phyloP scores from a whole-genome alignment of 2,113 vertebrate species.

The Embiotoca jacksoni region DNA sequence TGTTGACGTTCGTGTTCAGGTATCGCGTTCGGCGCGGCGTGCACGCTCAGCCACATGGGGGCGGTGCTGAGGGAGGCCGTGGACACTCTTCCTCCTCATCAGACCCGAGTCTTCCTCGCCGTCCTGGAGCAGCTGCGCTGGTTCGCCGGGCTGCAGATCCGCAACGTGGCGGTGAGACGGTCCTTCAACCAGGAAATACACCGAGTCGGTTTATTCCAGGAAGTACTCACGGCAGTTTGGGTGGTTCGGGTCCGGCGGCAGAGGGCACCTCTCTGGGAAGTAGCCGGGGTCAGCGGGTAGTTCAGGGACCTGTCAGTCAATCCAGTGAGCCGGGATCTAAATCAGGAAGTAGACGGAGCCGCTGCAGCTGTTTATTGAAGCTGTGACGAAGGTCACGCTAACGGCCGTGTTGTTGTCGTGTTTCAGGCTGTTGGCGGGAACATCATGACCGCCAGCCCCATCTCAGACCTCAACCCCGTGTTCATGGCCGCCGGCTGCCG shows the following conservation, averaged over 20 bases:
- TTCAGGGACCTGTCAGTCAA: too few species aligned
- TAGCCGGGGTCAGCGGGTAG: too few species aligned
- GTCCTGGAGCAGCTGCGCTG: constrained; percentile 93
- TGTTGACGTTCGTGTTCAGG: constrained; percentile 77
- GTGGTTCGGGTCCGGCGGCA: too few species aligned
- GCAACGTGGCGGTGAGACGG: constrained; percentile 93
- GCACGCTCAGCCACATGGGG: constrained; percentile 86
- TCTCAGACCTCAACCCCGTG: constrained; percentile 97
- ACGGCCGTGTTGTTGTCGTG: background rate
- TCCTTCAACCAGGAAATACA: background rate
- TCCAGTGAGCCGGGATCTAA: too few species aligned
- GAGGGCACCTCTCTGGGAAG: too few species aligned
- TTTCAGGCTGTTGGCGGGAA: constrained; percentile 94
- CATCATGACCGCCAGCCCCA: constrained; percentile 98
- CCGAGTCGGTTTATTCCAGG: background rate
- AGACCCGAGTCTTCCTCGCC: constrained; percentile 89
- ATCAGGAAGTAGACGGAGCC: too few species aligned
- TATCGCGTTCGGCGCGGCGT: constrained; percentile 89
- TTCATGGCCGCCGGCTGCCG: constrained; percentile 91
- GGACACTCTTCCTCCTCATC: constrained; percentile 81
- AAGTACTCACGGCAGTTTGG: too few species aligned
- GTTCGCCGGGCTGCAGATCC: constrained; percentile 95
- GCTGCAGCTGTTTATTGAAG: too few species aligned
- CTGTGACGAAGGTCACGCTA: too few species aligned
- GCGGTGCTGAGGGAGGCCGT: constrained; percentile 82